These are phyloP conservation scores for Meda fulgida DNA, from an alignment of 2,797 vertebrate species.

Conservation along the genomic window DNA sequence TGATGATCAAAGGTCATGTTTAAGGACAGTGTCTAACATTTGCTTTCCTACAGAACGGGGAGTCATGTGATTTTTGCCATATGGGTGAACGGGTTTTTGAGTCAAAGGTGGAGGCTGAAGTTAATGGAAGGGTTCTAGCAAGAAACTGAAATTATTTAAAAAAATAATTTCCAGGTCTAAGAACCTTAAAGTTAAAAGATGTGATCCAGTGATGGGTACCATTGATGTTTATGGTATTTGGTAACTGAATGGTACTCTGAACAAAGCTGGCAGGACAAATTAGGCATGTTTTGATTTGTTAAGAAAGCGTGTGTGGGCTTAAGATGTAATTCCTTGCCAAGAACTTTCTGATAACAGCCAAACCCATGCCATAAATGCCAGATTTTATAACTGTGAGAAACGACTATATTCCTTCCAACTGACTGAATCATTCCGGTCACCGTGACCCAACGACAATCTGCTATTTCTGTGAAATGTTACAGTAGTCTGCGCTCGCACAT, in stretches of 20 bases:
- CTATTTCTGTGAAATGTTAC: constrained; percentile 30
- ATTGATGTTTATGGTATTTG: background rate
- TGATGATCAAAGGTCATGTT: constrained; percentile 47
- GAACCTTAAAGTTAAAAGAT: background rate
- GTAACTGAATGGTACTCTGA: background rate
- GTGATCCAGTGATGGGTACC: background rate
- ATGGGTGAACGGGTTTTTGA: constrained; percentile 15
- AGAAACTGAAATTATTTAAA: background rate
- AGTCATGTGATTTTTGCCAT: constrained; percentile 17
- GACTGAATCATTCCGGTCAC: constrained; percentile 63
- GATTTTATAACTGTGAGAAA: constrained; percentile 56
- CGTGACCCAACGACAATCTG: constrained; percentile 64
- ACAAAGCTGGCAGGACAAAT: background rate
- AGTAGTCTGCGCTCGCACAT: background rate
- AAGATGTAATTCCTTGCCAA: constrained; percentile 53
- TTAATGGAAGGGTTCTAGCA: constrained; percentile 2
- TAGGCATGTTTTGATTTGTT: background rate
- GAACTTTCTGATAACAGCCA: constrained; percentile 61
- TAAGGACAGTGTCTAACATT: constrained; percentile 36
- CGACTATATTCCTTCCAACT: constrained; percentile 70
- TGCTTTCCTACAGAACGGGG: constrained; percentile 18
- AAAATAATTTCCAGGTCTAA: background rate
- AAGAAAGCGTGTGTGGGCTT: background rate
- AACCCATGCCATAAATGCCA: constrained; percentile 58
- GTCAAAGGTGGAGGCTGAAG: constrained; percentile 5